Evolutionary conservation across 53 echinoderm and acorn worm species (phyloP).

Genomic region (Antedon mediterranea): DNA sequence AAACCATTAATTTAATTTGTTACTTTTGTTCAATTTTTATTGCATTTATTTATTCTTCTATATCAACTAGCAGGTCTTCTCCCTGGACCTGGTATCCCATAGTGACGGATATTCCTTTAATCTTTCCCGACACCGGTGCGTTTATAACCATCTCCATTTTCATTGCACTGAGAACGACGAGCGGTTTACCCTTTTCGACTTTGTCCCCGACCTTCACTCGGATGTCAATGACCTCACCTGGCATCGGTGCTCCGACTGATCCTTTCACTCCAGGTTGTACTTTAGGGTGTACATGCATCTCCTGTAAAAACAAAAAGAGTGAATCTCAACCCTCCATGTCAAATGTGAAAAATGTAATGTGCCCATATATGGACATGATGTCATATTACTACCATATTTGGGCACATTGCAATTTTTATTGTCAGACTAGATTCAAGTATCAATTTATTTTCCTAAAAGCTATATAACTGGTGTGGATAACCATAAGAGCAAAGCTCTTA

Average conservation of each 20-base stretch:
- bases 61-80: constrained; percentile 65
- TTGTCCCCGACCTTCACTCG: constrained; percentile 56
- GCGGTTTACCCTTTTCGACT: constrained; percentile 68
- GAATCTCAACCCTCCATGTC: no score
- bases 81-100: constrained; percentile 65
- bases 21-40: not conserved
- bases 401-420: no score
- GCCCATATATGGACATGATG: no score
- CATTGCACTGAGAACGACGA: constrained; percentile 90
- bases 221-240: constrained; percentile 82
- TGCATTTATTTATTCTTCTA: constrained; percentile 28
- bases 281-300: constrained; percentile 84
- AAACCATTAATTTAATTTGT: not conserved
- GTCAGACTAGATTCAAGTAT: not conserved
- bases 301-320: constrained; percentile 19
- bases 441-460: not conserved
- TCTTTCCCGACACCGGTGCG: constrained; percentile 54
- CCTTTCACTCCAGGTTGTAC: constrained; percentile 67
- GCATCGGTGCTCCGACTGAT: constrained; percentile 91
- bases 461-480: not conserved
- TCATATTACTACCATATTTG: no score
- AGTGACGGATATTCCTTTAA: constrained; percentile 50
- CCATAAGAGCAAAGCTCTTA: no score
- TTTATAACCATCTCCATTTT: constrained; percentile 99
- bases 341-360: not conserved